phyloP scores from a whole-genome alignment of 2,797 vertebrate species.

The Hylomyscus alleni region DNA sequence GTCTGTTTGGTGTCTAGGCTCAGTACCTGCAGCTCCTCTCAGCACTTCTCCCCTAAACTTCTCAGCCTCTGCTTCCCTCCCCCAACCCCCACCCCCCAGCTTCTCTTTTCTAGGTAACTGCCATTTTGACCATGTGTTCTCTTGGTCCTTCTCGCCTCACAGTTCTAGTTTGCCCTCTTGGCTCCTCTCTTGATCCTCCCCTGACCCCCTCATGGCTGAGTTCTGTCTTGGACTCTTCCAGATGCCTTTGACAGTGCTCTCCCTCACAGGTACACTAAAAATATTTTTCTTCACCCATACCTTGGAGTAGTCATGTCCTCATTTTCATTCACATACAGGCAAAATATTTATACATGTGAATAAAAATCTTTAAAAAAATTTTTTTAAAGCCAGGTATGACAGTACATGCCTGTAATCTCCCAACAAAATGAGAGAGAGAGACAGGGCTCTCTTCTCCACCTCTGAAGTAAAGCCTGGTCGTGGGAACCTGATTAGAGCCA shows the following conservation, averaged over 20 bases:
- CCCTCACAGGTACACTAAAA: background rate
- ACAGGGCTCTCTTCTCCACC: background rate
- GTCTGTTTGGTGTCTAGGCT: background rate
- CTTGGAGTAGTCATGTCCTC: too few species aligned
- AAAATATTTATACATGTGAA: background rate
- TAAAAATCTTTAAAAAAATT: background rate
- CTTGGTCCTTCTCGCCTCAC: background rate
- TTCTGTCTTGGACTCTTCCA: background rate
- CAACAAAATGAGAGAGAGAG: background rate
- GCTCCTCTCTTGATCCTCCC: background rate
- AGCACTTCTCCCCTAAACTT: background rate
- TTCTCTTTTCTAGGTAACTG: background rate
- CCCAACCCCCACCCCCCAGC: background rate
- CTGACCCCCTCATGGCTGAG: background rate
- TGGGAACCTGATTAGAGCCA: background rate
- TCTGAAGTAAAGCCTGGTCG: background rate
- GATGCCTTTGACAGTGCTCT: background rate
- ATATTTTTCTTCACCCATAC: background rate
- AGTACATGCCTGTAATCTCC: background rate
- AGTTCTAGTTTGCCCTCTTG: background rate
- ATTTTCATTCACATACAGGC: background rate
- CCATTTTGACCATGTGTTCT: background rate
- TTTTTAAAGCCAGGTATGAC: background rate
- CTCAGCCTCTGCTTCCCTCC: background rate
- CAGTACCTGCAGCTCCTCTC: background rate